Evolutionary conservation across 2,113 vertebrate species (phyloP).

Genomic region (Ameiurus melas): DNA sequence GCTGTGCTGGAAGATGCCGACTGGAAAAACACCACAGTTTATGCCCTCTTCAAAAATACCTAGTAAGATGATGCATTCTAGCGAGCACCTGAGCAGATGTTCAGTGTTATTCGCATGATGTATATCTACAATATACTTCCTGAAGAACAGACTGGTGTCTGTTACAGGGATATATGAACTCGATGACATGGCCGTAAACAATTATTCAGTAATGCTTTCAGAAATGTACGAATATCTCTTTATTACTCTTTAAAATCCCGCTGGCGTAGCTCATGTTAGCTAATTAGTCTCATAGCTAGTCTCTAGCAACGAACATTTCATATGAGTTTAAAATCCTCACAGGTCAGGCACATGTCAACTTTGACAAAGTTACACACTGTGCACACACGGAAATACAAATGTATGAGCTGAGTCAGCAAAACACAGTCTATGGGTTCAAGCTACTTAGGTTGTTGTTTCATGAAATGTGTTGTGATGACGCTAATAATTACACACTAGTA

Average conservation of each 20-base stretch:
- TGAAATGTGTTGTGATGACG: background rate
- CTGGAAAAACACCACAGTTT: conserved; percentile 61
- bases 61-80: conserved; percentile 61
- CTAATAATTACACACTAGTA: background rate
- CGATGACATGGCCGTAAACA: too few species aligned
- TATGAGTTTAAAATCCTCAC: background rate
- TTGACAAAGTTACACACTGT: background rate
- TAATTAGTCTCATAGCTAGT: too few species aligned
- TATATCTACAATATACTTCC: too few species aligned
- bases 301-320: too few species aligned
- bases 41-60: conserved; percentile 72
- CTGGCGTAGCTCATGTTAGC: too few species aligned
- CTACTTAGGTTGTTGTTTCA: background rate
- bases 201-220: too few species aligned
- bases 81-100: background rate
- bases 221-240: too few species aligned
- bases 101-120: background rate
- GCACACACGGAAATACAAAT: background rate
- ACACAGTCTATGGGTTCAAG: background rate
- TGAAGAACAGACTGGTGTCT: too few species aligned
- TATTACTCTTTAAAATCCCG: too few species aligned
- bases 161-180: too few species aligned
- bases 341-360: background rate
- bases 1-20: conserved; percentile 35
- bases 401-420: background rate